Evolutionary conservation across 2,797 vertebrate species (phyloP).

Genomic region (Trachurus trachurus): DNA sequence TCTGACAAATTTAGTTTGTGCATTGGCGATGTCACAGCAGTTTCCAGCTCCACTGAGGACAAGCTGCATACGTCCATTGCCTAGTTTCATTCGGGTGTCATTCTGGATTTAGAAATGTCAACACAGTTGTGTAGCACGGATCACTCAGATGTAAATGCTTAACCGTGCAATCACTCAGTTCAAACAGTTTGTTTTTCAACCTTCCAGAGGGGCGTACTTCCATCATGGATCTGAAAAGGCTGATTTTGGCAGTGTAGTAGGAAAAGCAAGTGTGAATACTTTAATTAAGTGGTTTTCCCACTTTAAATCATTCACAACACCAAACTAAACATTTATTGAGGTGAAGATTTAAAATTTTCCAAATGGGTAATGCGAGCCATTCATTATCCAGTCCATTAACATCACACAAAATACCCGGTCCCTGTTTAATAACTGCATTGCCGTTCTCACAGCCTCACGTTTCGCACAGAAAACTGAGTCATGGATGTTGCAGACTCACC

Average conservation of each 20-base stretch:
- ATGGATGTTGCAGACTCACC: conserved; percentile 81
- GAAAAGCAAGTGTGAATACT: conserved; percentile 50
- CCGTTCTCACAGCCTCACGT: conserved; percentile 27
- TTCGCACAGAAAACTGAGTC: conserved; percentile 25
- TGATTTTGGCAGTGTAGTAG: conserved; percentile 39
- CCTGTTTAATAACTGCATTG: conserved; percentile 37
- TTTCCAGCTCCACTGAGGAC: conserved; percentile 14
- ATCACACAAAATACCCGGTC: conserved; percentile 28
- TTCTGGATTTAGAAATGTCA: conserved; percentile 33
- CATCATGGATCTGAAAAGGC: conserved; percentile 17
- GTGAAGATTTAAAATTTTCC: conserved; percentile 46
- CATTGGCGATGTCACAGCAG: conserved; percentile 1
- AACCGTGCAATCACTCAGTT: conserved; percentile 20
- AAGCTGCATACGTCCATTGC: neutral
- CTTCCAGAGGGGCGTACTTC: conserved; percentile 9
- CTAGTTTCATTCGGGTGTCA: conserved; percentile 5
- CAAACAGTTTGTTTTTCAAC: conserved; percentile 33
- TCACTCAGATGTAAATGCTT: conserved; percentile 16
- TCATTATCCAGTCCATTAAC: conserved; percentile 50
- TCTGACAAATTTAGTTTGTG: conserved; percentile 11
- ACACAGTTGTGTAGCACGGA: conserved; percentile 8
- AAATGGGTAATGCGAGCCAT: conserved; percentile 39
- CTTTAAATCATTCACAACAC: conserved; percentile 41
- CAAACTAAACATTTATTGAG: conserved; percentile 46
- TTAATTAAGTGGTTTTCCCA: conserved; percentile 53